Base-by-base conservation (phyloP, 1,140 invertebrate species). In the Pseudomyrmex pallidus region DNA sequence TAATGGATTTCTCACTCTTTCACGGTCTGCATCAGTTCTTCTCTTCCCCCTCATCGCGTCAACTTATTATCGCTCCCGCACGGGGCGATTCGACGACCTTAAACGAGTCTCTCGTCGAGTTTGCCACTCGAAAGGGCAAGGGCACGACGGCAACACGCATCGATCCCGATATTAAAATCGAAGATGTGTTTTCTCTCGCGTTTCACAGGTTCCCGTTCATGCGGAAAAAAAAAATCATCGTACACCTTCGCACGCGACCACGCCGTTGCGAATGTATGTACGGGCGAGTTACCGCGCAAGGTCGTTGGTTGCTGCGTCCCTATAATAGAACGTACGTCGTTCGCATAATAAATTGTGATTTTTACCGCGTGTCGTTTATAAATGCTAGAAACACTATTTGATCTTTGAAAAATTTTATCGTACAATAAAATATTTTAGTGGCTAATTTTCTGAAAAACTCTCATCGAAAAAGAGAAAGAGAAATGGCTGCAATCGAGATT, bases 1-100 rank as follows among this genome's bases (percentile, higher is more conserved):
- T 83, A 77, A 74, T 63, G 84, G 85, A 86, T 90, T 89, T 90
- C 88, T 86, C 83, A 80, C 76, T 80, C 83, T 82, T 25, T 35
- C 35, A 7, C 35, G 35, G 35, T 35, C 35, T 35, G 35, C 35
- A 35, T 35, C 35, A 7, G 1, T 35, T 35, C 35, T 35, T 66
- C 52, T 50, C 52, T 73, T 12, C 35, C 17, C 44, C 50, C n/a
- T 44, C n/a, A 17, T 63, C 76, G 63, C 35, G 62, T 83, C 80
- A 61, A 35, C 13, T 48, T 87, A 87, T 35, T 35, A 35, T 35
- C 87, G 85, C 83, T 90, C 85, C 85, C 59, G 68, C 68, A 44
- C 22, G 50, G 50, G 15, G 7, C 50, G 17, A 84, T 84, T 78
- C 57, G 50, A 68, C 56, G 57, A 78, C 50, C 74, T 80, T 62